These are phyloP conservation scores for Pandion haliaetus DNA, from an alignment of 2,113 vertebrate genomes.

Conservation along the genomic window DNA sequence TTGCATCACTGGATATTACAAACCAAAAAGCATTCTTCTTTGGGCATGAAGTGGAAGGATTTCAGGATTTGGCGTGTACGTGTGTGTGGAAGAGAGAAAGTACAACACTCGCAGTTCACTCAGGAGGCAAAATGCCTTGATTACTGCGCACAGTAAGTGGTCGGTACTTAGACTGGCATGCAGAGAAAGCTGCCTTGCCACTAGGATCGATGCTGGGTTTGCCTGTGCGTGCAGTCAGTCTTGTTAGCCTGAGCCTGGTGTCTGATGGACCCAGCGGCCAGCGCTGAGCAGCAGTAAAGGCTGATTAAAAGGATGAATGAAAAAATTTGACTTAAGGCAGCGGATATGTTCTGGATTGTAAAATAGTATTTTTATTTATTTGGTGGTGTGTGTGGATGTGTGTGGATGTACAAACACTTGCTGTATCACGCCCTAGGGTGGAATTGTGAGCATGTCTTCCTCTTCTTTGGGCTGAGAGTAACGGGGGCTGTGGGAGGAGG, in stretches of 20 bases:
- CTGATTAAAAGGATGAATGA: not conserved
- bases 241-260: not conserved
- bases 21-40: not conserved
- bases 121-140: not conserved
- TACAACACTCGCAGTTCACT: not conserved
- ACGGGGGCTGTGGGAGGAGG: not conserved
- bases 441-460: not conserved
- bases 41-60: not conserved
- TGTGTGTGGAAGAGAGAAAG: not conserved
- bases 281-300: not conserved
- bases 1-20: not conserved
- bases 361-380: not conserved
- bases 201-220: not conserved
- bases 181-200: rapidly evolving
- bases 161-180: not conserved
- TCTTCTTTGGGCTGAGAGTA: not conserved
- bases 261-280: not conserved
- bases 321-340: not conserved
- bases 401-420: not conserved
- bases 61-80: not conserved
- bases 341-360: not conserved
- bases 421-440: rapidly evolving
- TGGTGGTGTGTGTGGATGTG: not conserved
- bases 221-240: not conserved
- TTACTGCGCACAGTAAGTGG: not conserved